Base-by-base conservation (phyloP, 2,797 vertebrate genomes). In the Coregonus sp. region DNA sequence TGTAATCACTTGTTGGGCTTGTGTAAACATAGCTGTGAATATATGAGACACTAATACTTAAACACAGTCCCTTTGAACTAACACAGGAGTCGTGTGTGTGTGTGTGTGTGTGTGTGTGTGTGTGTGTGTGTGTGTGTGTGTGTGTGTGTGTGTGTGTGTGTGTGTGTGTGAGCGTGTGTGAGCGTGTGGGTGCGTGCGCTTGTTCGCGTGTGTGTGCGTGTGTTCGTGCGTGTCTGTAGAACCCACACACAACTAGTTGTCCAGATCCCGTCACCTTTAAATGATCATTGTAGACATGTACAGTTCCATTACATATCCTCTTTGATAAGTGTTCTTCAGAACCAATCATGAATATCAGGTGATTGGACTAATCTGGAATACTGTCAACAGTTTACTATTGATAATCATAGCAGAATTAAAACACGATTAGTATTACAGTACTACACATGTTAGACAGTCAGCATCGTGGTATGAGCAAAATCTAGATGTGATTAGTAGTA, bases 41-140 rank as follows among this genome's bases (percentile, higher is more conserved):
- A 78, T 75, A 80, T 75, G 78, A 83, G 81, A 80, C 81, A 77
- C 76, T 83, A 83, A 83, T 85, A 80, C 70, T 72, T 72, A 37
- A 50, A 81, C 63, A 80, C 73, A 78, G 75, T 69, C 69, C 71
- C 72, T 52, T 33, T 68, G 78, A 70, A 71, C 37, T 78, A 71
- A 72, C 71, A 72, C 67, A 72, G 14, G 68, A 72, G 76, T 47
- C 40, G 2, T 47, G 0, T 47, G 40, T 47, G 40, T 11, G 40
- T 11, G 40, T 47, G 7, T 5, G 35, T 5, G 35, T 37, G 35
- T 7, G 37, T 1, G 6, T 7, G 37, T 47, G 40, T 47, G 40
- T 47, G 9, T 47, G 40, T 7, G 40, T 47, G 7, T 9, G 1
- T 47, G 40, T 7, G 9, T 47, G 40, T 47, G 9, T 9, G 25